Percentiles rank a stretch among this genome's conserved stretches.
phyloP scores from a whole-genome alignment of 2,113 vertebrate species.

The Erythrolamprus reginae region DNA sequence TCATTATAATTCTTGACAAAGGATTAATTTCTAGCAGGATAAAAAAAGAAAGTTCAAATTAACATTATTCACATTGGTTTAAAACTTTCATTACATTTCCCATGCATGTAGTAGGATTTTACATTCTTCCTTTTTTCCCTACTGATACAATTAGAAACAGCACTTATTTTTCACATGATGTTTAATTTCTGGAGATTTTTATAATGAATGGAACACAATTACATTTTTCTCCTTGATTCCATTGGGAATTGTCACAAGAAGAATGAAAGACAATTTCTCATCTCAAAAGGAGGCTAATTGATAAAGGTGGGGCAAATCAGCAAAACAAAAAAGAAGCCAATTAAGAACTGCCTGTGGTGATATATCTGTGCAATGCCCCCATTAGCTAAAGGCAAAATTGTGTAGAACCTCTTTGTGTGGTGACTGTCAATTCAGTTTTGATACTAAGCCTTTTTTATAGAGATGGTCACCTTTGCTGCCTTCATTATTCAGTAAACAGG shows the following conservation, averaged over 20 bases:
- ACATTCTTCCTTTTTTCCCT: background rate
- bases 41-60: background rate
- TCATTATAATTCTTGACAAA: background rate
- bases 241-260: background rate
- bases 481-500: slow-evolving; percentile 26
- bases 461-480: slow-evolving; percentile 8
- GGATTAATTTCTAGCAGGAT: background rate
- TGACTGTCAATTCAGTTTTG: slow-evolving; percentile 22
- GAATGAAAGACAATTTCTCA: background rate
- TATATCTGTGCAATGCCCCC: background rate
- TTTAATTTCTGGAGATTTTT: background rate
- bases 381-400: slow-evolving; percentile 3
- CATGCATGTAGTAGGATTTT: background rate
- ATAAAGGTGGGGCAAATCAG: background rate
- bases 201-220: background rate
- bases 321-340: background rate
- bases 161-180: background rate
- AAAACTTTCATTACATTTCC: background rate
- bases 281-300: background rate
- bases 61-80: background rate
- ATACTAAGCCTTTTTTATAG: slow-evolving; percentile 9
- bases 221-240: background rate
- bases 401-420: background rate
- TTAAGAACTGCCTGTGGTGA: background rate
- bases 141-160: background rate